Base-by-base conservation (phyloP, 1,140 invertebrate species). In the Drosophila watanabei region DNA sequence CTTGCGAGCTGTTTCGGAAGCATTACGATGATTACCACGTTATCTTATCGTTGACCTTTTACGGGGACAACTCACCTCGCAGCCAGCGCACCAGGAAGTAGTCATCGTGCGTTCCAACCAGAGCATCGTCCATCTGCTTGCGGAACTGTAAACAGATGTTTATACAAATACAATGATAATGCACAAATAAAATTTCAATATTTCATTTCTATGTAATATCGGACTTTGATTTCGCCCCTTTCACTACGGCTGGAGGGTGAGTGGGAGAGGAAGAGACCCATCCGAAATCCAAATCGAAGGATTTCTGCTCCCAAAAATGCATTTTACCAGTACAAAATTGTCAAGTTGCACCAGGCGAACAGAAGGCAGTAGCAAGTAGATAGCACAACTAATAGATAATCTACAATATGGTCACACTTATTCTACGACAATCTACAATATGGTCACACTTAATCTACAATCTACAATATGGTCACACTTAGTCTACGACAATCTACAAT, bases 1-100 rank as follows among this genome's bases (percentile, higher is more conserved):
- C 93, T 96, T 96, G 92, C 97, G 94, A 11, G 97, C 97, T 98
- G 56, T 49, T 65, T 39, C 10, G 5, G 5, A 28, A 18, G 14
- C 5, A 37, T 11, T 49, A 37, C 28, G 11, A 39, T 61, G 11
- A 39, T 61, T 57, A 39, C 35, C 9, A 57, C 14, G 35, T n/a
- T 56, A 39, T 56, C 51, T 11, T 11, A 28, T 43, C 16, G 16
- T 20, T 35, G 0, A 20, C 18, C 18, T 43, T 16, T 43, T 4
- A 11, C n/a, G 13, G 9, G 18, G 41, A 57, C 16, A 28, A 79
- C 84, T 94, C 94, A 98, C 97, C 97, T 95, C 95, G 93, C 0
- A 98, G 94, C 97, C 97, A 98, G 76, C 97, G 94, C 4, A 97
- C 87, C 18, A 98, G 94, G 93, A 95, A 98, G 73, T 96, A 94